A percentile compares a stretch with the other conserved stretches of the same genome.
These are phyloP conservation scores for Heliconius eleuchia DNA, from an alignment of 1,140 invertebrate species.

Conservation along the genomic window DNA sequence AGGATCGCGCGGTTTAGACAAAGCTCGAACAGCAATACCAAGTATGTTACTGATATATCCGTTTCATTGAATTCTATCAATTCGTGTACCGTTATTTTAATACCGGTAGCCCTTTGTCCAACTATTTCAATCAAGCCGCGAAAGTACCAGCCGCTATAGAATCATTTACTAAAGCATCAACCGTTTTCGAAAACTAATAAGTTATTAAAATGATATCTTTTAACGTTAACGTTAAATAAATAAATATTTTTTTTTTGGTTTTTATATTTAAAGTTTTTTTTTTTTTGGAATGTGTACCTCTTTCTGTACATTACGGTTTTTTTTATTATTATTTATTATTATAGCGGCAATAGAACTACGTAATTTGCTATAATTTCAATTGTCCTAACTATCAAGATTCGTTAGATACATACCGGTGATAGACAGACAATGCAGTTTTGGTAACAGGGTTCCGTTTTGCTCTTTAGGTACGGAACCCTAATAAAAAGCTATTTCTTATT, in stretches of 20 bases:
- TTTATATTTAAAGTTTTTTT: too few relatives aligned
- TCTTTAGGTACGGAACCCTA: background rate
- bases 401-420: too few relatives aligned
- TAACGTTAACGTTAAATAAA: too few relatives aligned
- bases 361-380: too few relatives aligned
- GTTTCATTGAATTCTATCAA: conserved; percentile 6
- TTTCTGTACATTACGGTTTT: too few relatives aligned
- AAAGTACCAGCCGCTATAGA: conserved; percentile 4
- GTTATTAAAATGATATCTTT: background rate
- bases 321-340: too few relatives aligned
- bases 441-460: background rate
- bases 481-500: background rate
- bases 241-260: too few relatives aligned
- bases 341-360: too few relatives aligned
- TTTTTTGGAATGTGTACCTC: too few relatives aligned
- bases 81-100: background rate
- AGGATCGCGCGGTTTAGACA: background rate
- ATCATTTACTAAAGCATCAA: background rate
- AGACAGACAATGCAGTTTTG: background rate
- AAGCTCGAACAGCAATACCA: background rate
- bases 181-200: background rate
- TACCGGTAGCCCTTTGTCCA: conserved; percentile 8
- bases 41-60: conserved; percentile 12
- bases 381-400: too few relatives aligned
- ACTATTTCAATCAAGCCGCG: conserved; percentile 25